Conservation (phyloP, 2,888 invertebrate species). For the Drosophila dives region DNA sequence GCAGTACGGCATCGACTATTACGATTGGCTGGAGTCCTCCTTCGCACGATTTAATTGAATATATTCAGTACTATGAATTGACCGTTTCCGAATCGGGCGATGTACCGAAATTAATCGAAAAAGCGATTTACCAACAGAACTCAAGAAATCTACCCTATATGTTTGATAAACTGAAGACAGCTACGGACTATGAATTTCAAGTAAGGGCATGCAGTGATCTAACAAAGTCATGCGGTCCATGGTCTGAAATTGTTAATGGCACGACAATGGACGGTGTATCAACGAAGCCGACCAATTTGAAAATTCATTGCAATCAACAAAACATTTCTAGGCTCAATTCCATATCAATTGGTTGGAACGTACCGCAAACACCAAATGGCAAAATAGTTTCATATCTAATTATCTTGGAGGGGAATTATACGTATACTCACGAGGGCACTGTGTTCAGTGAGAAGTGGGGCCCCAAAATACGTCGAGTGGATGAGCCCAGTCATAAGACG, state of each 20-base stretch:
- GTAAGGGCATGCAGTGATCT: slow-evolving; percentile 93
- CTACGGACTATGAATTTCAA: slow-evolving; percentile 92
- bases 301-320: slow-evolving; percentile 88
- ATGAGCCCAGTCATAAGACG: slow-evolving; percentile 85
- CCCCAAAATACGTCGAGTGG: slow-evolving; percentile 87
- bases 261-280: slow-evolving; percentile 93
- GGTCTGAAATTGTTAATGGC: slow-evolving; percentile 91
- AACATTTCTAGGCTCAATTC: slow-evolving; percentile 86
- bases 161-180: slow-evolving; percentile 91
- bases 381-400: slow-evolving; percentile 92
- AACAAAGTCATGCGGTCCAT: slow-evolving; percentile 90
- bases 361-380: slow-evolving; percentile 91
- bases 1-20: slow-evolving; percentile 88
- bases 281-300: slow-evolving; percentile 89
- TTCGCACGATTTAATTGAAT: slow-evolving; percentile 87
- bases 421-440: slow-evolving; percentile 86
- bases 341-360: slow-evolving; percentile 90
- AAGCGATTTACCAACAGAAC: slow-evolving; percentile 89
- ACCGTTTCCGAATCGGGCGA: slow-evolving; percentile 87
- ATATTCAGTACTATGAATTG: slow-evolving; percentile 91
- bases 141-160: slow-evolving; percentile 90
- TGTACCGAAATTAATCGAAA: slow-evolving; percentile 85
- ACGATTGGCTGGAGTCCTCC: slow-evolving; percentile 93
- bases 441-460: slow-evolving; percentile 86
- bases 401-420: slow-evolving; percentile 86